A percentile compares a stretch with the other conserved stretches of the same genome.
These are phyloP conservation scores for Cantharis nigra DNA, from an alignment of 2,888 invertebrate genomes.

Conservation along the genomic window DNA sequence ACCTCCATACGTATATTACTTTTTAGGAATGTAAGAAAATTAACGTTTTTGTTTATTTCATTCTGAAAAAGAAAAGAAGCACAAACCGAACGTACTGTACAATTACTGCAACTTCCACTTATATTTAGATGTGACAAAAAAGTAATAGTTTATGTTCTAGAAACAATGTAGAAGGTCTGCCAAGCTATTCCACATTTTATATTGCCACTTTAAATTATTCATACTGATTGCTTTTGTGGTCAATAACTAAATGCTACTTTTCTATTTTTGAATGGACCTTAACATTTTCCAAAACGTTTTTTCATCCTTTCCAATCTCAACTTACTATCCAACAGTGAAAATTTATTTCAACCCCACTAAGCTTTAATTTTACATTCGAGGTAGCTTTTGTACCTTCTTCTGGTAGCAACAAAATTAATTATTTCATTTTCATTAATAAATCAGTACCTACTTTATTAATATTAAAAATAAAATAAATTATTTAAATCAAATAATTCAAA, in stretches of 20 bases:
- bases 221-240: too few relatives aligned
- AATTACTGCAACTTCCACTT: background rate
- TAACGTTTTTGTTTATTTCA: background rate
- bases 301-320: too few relatives aligned
- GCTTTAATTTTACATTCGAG: too few relatives aligned
- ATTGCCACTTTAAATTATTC: background rate
- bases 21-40: background rate
- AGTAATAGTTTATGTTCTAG: background rate
- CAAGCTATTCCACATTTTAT: background rate
- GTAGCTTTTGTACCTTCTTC: too few relatives aligned
- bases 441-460: too few relatives aligned
- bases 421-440: too few relatives aligned
- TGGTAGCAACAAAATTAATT: too few relatives aligned
- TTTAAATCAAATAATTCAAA: too few relatives aligned
- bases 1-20: background rate
- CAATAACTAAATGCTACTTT: background rate
- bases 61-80: background rate
- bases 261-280: background rate
- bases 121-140: background rate
- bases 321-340: too few relatives aligned
- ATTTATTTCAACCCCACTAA: too few relatives aligned
- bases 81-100: background rate
- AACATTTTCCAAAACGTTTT: too few relatives aligned
- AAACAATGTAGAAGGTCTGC: background rate
- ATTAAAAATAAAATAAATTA: too few relatives aligned